These are phyloP conservation scores for Hyperoplus immaculatus DNA, from an alignment of 2,797 vertebrate species.

Conservation along the genomic window DNA sequence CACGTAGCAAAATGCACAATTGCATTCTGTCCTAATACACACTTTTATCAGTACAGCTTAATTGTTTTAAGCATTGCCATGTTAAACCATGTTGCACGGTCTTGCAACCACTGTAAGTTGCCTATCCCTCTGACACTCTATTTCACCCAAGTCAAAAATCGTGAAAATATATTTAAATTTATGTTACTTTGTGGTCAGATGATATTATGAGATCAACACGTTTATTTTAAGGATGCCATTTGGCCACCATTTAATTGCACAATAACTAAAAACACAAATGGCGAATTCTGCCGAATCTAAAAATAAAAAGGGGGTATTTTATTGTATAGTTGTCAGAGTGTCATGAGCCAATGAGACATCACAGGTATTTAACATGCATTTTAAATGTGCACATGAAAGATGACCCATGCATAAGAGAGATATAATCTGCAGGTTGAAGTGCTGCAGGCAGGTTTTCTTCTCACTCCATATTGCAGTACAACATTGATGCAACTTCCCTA, in stretches of 20 bases:
- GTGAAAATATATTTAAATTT: not conserved
- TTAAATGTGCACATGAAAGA: not conserved
- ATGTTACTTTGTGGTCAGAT: not conserved
- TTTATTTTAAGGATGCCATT: not conserved
- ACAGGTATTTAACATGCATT: not conserved
- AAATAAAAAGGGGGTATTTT: not conserved
- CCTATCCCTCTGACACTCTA: not conserved
- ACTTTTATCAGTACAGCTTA: not conserved
- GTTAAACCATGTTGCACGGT: not conserved
- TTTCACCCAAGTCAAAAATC: not conserved
- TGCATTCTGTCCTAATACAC: not conserved
- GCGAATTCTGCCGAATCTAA: not conserved
- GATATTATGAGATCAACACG: not conserved
- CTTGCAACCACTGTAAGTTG: not conserved
- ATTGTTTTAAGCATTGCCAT: no score
- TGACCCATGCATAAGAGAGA: not conserved
- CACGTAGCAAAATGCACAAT: not conserved
- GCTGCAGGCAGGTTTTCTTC: constrained; percentile 43
- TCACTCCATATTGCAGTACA: constrained; percentile 63
- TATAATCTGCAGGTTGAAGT: constrained; percentile 33
- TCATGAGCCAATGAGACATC: no score
- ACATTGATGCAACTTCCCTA: constrained; percentile 85
- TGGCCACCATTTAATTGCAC: no score
- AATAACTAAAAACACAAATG: not conserved
- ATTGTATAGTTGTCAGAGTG: not conserved